These are phyloP conservation scores for Chymomyza caudatula DNA, from an alignment of 2,888 invertebrate genomes.

Conservation along the genomic window DNA sequence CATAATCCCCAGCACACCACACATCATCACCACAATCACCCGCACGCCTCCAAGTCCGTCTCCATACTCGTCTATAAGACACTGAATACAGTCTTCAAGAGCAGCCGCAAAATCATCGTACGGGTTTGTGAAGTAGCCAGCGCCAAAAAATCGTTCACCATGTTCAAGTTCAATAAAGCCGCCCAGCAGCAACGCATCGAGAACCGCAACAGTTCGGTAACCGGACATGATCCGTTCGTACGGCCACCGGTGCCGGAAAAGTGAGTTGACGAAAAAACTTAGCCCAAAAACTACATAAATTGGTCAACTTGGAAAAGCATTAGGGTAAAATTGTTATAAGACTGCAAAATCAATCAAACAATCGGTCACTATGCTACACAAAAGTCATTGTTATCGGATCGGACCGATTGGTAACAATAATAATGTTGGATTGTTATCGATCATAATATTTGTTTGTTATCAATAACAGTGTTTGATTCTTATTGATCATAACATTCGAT, in stretches of 20 bases:
- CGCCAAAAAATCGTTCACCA: slow-evolving; percentile 79
- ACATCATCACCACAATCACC: slow-evolving; percentile 45
- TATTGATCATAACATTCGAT: no score
- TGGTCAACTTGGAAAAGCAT: slow-evolving; percentile 7
- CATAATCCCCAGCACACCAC: slow-evolving; percentile 23
- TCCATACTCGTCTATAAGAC: slow-evolving; percentile 78
- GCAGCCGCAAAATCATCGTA: slow-evolving; percentile 78
- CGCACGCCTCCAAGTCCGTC: slow-evolving; percentile 76
- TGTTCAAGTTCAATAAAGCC: slow-evolving; percentile 84
- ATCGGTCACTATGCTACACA: no score
- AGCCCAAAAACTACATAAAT: neutral
- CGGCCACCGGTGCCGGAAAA: slow-evolving; percentile 81
- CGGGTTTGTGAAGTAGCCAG: slow-evolving; percentile 78
- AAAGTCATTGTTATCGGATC: no score
- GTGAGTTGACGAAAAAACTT: slow-evolving; percentile 67
- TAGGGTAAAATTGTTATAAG: slow-evolving; percentile 1
- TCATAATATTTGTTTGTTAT: no score
- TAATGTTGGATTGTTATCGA: no score
- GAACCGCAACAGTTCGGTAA: slow-evolving; percentile 84
- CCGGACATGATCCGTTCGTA: slow-evolving; percentile 90
- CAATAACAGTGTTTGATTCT: no score
- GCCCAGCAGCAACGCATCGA: slow-evolving; percentile 73
- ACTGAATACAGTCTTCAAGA: slow-evolving; percentile 78
- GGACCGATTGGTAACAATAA: no score
- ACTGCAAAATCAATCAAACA: no score